These are phyloP conservation scores for Cladopsammia gracilis DNA, from an alignment of 64 coral and sea anemone species.

Conservation along the genomic window DNA sequence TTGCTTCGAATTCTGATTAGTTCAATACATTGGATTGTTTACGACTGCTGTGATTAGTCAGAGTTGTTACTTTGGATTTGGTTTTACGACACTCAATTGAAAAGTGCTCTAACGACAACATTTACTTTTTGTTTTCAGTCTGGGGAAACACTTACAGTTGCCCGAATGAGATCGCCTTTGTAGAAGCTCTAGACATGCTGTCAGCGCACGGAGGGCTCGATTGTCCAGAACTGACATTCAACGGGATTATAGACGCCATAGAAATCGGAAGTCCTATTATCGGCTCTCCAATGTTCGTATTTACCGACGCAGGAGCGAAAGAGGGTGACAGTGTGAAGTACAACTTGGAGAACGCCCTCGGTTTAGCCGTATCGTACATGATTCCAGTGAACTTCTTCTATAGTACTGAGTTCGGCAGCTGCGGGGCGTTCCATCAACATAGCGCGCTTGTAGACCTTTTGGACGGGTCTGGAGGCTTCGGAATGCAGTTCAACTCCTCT, in stretches of 20 bases:
- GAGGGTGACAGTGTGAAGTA: constrained; percentile 54
- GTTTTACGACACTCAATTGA: no score
- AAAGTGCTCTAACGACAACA: neutral
- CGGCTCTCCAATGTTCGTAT: constrained; percentile 76
- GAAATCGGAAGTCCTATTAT: neutral
- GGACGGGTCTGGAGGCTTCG: constrained; percentile 65
- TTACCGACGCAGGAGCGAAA: constrained; percentile 76
- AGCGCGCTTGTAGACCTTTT: constrained; percentile 48
- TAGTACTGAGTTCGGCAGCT: constrained; percentile 36
- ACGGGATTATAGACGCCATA: constrained; percentile 64
- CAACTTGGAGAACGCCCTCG: constrained; percentile 67
- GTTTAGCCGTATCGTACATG: constrained; percentile 47
- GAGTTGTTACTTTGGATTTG: no score
- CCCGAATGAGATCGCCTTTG: constrained; percentile 1
- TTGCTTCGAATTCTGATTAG: no score
- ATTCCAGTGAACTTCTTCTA: constrained; percentile 77
- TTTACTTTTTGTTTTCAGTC: neutral
- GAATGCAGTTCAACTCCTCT: constrained; percentile 48
- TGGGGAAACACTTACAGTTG: constrained; percentile 38
- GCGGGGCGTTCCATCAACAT: constrained; percentile 27
- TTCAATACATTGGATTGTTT: no score
- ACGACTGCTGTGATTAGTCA: no score
- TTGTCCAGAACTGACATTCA: constrained; percentile 65
- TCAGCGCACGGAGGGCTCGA: constrained; percentile 29
- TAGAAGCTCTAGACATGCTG: constrained; percentile 32